Conservation (phyloP, 2,888 invertebrate genomes). For the Pecten maximus region DNA sequence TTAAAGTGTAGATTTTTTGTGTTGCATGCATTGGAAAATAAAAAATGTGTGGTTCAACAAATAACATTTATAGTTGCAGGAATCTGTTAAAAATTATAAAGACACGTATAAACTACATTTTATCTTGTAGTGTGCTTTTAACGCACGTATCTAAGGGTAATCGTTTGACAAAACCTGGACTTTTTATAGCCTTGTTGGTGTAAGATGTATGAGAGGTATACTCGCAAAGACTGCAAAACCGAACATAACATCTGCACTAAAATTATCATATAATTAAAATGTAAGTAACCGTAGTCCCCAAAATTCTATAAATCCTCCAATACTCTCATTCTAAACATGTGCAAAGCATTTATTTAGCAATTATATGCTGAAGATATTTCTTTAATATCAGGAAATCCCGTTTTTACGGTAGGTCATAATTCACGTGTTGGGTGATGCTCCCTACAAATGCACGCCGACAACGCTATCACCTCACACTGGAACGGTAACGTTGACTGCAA, state of each 20-base stretch:
- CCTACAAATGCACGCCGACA: slow-evolving; percentile 13
- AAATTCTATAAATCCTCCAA: slow-evolving; percentile 31
- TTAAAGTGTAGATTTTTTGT: neutral
- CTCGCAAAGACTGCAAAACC: neutral
- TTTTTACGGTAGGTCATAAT: slow-evolving; percentile 15
- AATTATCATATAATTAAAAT: slow-evolving; percentile 27
- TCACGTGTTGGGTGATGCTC: neutral
- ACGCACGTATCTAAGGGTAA: neutral
- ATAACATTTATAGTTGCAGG: neutral
- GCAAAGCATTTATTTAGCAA: slow-evolving; percentile 30
- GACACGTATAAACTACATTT: neutral
- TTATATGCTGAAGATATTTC: slow-evolving; percentile 26
- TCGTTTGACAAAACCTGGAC: neutral
- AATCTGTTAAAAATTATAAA: slow-evolving; percentile 27
- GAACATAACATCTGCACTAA: slow-evolving; percentile 17
- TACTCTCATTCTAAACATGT: slow-evolving; percentile 9
- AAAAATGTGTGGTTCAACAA: neutral
- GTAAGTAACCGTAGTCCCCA: neutral
- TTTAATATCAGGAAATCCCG: slow-evolving; percentile 17
- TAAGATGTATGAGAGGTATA: neutral
- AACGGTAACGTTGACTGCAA: neutral
- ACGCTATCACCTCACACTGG: slow-evolving; percentile 13
- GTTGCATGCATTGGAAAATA: neutral
- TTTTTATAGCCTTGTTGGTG: slow-evolving; percentile 16
- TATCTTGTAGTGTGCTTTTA: slow-evolving; percentile 16